Conservation (phyloP, 2,888 invertebrate genomes). For the Caenorhabditis zanzibari region DNA sequence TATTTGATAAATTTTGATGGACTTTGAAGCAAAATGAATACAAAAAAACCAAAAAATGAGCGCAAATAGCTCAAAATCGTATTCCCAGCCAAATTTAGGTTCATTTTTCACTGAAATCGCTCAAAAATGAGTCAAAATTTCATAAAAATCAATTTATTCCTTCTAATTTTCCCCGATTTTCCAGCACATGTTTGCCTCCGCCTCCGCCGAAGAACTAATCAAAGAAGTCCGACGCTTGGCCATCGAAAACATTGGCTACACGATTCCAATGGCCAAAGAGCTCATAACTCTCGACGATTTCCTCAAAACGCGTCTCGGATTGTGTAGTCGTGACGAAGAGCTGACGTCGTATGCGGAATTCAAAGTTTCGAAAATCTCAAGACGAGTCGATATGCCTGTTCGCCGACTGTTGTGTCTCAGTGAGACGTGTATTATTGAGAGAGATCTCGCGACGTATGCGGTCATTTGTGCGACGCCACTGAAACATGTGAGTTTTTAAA, state of each 20-base stretch:
- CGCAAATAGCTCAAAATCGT: no score
- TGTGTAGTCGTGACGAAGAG: slow-evolving; percentile 95
- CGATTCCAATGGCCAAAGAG: slow-evolving; percentile 91
- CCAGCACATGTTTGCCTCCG: slow-evolving; percentile 87
- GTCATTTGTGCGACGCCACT: slow-evolving; percentile 90
- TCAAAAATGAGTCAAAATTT: no score
- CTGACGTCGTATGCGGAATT: slow-evolving; percentile 98
- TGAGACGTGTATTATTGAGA: slow-evolving; percentile 95
- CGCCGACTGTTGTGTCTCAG: slow-evolving; percentile 92
- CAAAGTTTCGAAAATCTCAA: slow-evolving; percentile 93
- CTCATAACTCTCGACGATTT: slow-evolving; percentile 92
- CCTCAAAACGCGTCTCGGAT: slow-evolving; percentile 92
- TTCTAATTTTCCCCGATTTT: slow-evolving; percentile 9
- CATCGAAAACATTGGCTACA: slow-evolving; percentile 89
- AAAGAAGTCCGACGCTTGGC: slow-evolving; percentile 92
- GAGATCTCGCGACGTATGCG: slow-evolving; percentile 97
- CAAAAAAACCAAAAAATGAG: no score
- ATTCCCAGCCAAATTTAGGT: no score
- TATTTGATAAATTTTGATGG: no score
- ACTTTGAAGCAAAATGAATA: no score
- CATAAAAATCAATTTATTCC: not conserved
- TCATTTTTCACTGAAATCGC: no score
- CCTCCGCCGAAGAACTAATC: slow-evolving; percentile 92
- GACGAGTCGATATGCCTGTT: slow-evolving; percentile 89
- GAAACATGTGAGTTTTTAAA: slow-evolving; percentile 84